phyloP scores from a whole-genome alignment of 2,888 invertebrate genomes.

The Drosophila borborema region DNA sequence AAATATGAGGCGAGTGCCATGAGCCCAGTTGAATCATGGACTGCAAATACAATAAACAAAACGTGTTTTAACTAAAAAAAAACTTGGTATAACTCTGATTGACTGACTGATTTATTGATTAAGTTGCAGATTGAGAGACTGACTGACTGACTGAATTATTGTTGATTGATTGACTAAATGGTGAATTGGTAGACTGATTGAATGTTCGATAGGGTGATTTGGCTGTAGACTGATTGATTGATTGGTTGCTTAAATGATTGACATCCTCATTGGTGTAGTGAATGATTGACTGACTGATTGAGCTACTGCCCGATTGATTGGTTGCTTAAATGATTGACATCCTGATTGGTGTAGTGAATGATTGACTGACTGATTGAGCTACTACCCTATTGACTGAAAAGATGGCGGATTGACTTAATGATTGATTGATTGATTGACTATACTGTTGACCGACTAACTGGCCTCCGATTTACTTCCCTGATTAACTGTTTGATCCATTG shows the following conservation, averaged over 20 bases:
- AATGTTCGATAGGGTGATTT: background rate
- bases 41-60: background rate
- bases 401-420: too few relatives aligned
- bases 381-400: too few relatives aligned
- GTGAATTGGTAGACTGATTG: background rate
- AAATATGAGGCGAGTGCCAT: background rate
- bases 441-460: background rate
- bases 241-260: too few relatives aligned
- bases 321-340: too few relatives aligned
- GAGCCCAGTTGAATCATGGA: constrained; percentile 14
- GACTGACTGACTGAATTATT: too few relatives aligned
- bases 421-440: background rate
- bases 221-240: background rate
- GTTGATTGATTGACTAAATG: too few relatives aligned
- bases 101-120: background rate
- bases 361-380: background rate
- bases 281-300: background rate
- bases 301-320: background rate
- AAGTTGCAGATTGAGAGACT: background rate
- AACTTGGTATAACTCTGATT: background rate
- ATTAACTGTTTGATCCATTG: background rate
- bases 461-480: too few relatives aligned
- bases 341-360: too few relatives aligned
- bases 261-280: too few relatives aligned
- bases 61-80: background rate